Conservation (phyloP, 2,113 vertebrate genomes). For the Zosterops japonicus region DNA sequence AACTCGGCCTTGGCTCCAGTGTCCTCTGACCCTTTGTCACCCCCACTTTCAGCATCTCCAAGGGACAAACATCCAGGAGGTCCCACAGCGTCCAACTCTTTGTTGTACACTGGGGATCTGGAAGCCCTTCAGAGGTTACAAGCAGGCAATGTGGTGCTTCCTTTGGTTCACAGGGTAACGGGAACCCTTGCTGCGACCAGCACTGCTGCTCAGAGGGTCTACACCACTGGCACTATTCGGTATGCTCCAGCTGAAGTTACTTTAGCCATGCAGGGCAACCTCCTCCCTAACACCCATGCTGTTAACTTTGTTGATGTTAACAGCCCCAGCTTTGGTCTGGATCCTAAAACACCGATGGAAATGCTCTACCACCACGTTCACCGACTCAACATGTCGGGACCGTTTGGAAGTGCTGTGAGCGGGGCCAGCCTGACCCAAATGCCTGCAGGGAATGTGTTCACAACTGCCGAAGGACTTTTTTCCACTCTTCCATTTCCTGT, state of each 20-base stretch:
- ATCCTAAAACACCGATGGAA: conserved; percentile 99
- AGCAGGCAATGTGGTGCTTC: conserved; percentile 93
- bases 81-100: conserved; percentile 86
- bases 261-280: conserved; percentile 94
- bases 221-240: conserved; percentile 98
- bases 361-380: conserved; percentile 99
- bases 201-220: conserved; percentile 92
- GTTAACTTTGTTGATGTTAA: conserved; percentile 98
- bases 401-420: conserved; percentile 86
- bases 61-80: conserved; percentile 91
- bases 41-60: conserved; percentile 95
- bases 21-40: conserved; percentile 91
- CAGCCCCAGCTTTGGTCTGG: conserved; percentile 89
- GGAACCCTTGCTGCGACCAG: conserved; percentile 89
- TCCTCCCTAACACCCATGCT: conserved; percentile 90
- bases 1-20: conserved; percentile 84
- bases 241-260: conserved; percentile 98
- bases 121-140: conserved; percentile 97
- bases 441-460: conserved; percentile 93
- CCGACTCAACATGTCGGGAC: conserved; percentile 96
- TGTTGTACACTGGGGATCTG: conserved; percentile 94
- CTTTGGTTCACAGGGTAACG: conserved; percentile 93
- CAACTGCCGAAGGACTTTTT: conserved; percentile 96
- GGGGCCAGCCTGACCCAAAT: conserved; percentile 91
- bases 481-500: conserved; percentile 97